These are phyloP conservation scores for Lysandra bellargus DNA, from an alignment of 2,888 invertebrate species.

Conservation along the genomic window DNA sequence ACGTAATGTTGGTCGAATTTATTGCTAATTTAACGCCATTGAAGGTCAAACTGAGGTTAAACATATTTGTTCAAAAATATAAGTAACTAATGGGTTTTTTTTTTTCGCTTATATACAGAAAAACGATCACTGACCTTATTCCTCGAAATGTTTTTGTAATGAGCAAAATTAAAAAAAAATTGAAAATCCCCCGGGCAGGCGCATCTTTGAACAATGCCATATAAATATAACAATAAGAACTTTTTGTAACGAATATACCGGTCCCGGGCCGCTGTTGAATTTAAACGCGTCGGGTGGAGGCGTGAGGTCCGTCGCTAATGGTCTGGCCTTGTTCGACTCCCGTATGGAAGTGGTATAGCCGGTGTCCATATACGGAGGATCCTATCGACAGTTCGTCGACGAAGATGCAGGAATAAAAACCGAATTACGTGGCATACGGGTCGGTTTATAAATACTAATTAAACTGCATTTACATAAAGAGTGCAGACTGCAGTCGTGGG, in stretches of 20 bases:
- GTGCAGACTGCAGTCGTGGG: slow-evolving; percentile 8
- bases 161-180: too few species aligned
- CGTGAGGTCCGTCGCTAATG: slow-evolving; percentile 43
- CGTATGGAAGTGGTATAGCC: slow-evolving; percentile 46
- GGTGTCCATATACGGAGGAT: slow-evolving; percentile 44
- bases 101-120: too few species aligned
- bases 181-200: not conserved
- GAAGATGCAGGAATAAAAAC: slow-evolving; percentile 36
- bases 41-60: too few species aligned
- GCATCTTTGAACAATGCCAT: slow-evolving; percentile 16
- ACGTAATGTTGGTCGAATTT: too few species aligned
- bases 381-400: slow-evolving; percentile 40
- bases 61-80: too few species aligned
- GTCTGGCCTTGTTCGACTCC: slow-evolving; percentile 44
- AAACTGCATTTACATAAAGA: slow-evolving; percentile 28
- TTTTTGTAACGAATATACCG: slow-evolving; percentile 25
- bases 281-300: slow-evolving; percentile 40
- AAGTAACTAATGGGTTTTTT: too few species aligned
- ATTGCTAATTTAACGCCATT: too few species aligned
- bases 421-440: slow-evolving; percentile 27
- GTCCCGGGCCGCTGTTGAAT: slow-evolving; percentile 34
- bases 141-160: too few species aligned
- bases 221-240: slow-evolving; percentile 26
- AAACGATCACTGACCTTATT: too few species aligned
- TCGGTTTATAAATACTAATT: slow-evolving; percentile 29